phyloP scores from a whole-genome alignment of 2,888 invertebrate genomes.

The Baronia brevicornis region DNA sequence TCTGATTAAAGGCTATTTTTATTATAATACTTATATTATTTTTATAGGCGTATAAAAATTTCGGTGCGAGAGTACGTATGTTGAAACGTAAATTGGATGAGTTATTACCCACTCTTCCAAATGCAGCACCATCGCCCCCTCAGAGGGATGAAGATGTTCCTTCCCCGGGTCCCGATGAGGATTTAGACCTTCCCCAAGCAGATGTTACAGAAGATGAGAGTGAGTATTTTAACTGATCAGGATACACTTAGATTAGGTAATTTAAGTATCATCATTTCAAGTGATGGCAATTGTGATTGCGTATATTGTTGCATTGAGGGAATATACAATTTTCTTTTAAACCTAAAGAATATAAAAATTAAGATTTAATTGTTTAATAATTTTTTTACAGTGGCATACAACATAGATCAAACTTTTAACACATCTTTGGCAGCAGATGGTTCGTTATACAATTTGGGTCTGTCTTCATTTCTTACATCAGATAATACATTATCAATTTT shows the following conservation, averaged over 20 bases:
- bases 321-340: too few species aligned
- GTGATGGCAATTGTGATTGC: too few species aligned
- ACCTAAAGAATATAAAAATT: too few species aligned
- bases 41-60: slow-evolving; percentile 93
- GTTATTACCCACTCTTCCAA: slow-evolving; percentile 80
- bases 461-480: slow-evolving; percentile 59
- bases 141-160: slow-evolving; percentile 81
- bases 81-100: slow-evolving; percentile 92
- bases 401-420: slow-evolving; percentile 68
- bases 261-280: too few species aligned
- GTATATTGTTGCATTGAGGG: too few species aligned
- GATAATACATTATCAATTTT: slow-evolving; percentile 58
- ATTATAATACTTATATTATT: too few species aligned
- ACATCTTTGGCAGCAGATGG: slow-evolving; percentile 61
- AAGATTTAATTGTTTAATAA: background rate
- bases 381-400: slow-evolving; percentile 49
- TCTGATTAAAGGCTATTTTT: too few species aligned
- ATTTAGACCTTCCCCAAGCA: slow-evolving; percentile 82
- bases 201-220: slow-evolving; percentile 40
- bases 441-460: slow-evolving; percentile 58
- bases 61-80: slow-evolving; percentile 89
- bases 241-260: too few species aligned
- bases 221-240: too few species aligned
- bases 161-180: slow-evolving; percentile 86
- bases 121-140: slow-evolving; percentile 71